phyloP scores from a whole-genome alignment of 2,888 invertebrate species.

The Arenicola marina region DNA sequence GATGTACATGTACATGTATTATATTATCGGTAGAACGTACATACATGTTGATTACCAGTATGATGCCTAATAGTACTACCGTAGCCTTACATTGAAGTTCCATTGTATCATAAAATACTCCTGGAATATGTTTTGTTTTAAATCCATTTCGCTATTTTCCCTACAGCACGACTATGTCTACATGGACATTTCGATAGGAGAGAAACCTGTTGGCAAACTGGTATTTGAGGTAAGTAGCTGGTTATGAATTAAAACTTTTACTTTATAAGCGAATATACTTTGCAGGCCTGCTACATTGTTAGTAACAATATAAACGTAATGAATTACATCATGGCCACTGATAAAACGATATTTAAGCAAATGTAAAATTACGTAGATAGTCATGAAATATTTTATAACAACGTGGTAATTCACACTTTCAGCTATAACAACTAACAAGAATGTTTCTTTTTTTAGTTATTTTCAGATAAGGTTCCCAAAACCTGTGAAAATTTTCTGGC shows the following conservation, averaged over 20 bases:
- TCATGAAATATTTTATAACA: neutral
- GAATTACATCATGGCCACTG: no score
- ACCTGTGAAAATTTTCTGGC: conserved; percentile 74
- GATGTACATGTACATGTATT: neutral
- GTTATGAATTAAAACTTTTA: neutral
- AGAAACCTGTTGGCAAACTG: conserved; percentile 47
- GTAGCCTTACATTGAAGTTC: no score
- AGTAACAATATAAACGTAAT: no score
- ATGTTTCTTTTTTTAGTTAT: conserved; percentile 47
- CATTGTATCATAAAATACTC: no score
- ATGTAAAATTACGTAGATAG: neutral
- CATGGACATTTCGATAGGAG: conserved; percentile 53
- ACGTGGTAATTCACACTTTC: neutral
- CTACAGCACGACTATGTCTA: conserved; percentile 41
- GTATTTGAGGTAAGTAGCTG: conserved; percentile 60
- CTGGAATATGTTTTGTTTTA: neutral
- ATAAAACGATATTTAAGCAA: no score
- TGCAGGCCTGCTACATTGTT: no score
- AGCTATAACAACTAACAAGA: no score
- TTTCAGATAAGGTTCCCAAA: conserved; percentile 77
- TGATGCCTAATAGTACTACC: no score
- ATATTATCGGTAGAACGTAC: no score
- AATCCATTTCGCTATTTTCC: neutral
- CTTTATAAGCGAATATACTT: no score
- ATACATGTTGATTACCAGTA: no score